phyloP scores from a whole-genome alignment of 2,113 vertebrate genomes.

The Felis chaus region DNA sequence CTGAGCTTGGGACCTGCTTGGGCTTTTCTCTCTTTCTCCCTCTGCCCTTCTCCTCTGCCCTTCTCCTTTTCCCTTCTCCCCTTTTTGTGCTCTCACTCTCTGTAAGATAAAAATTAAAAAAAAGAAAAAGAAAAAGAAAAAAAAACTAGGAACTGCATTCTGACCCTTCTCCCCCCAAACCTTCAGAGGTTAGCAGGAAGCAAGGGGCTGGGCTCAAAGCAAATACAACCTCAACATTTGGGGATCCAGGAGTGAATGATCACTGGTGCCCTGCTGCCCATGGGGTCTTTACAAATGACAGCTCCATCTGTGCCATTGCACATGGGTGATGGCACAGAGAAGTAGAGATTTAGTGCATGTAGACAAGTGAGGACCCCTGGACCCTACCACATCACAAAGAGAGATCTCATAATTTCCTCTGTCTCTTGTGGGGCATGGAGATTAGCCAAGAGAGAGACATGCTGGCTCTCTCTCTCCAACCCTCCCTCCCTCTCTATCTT shows the following conservation, averaged over 20 bases:
- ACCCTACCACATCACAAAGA: not conserved
- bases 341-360: not conserved
- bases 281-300: not conserved
- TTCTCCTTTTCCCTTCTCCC: too few relatives aligned
- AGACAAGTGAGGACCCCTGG: not conserved
- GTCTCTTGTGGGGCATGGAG: not conserved
- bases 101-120: too few relatives aligned
- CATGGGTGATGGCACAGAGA: not conserved
- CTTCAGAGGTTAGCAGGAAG: not conserved
- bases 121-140: too few relatives aligned
- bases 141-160: not conserved
- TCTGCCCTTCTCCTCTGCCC: too few relatives aligned
- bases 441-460: not conserved
- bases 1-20: too few relatives aligned
- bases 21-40: too few relatives aligned
- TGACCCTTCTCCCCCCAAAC: not conserved
- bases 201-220: not conserved
- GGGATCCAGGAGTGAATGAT: not conserved
- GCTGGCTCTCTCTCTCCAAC: too few relatives aligned
- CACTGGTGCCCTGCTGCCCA: not conserved
- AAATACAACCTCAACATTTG: not conserved
- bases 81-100: too few relatives aligned
- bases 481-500: not conserved
- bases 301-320: not conserved
- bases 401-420: not conserved